These are phyloP conservation scores for Conus betulinus DNA, from an alignment of 1,140 invertebrate genomes.

Conservation along the genomic window DNA sequence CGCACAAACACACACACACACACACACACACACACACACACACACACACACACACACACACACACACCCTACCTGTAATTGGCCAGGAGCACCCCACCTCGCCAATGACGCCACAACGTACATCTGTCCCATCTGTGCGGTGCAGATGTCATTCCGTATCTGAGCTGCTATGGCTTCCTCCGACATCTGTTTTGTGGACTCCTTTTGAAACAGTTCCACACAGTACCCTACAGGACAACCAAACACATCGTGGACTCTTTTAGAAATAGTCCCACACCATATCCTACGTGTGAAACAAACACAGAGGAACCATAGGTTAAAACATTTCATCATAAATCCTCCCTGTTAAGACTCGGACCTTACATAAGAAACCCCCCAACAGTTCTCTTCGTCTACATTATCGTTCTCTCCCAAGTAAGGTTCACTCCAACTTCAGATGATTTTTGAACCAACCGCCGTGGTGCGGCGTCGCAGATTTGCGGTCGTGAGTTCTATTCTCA, in stretches of 20 bases:
- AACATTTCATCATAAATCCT: no score
- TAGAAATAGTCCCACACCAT: constrained; percentile 80
- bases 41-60: neutral
- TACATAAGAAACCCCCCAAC: no score
- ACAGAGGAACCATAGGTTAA: no score
- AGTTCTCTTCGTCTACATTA: no score
- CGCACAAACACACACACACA: neutral
- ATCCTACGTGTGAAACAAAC: constrained; percentile 72
- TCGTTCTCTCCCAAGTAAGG: no score
- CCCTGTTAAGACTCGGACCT: no score
- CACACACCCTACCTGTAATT: constrained; percentile 79
- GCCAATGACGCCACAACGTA: constrained; percentile 89
- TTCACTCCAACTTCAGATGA: no score
- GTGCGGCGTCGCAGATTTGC: no score
- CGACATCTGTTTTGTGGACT: constrained; percentile 69
- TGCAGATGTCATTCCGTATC: constrained; percentile 81
- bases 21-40: neutral
- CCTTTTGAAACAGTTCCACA: constrained; percentile 77
- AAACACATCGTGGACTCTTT: constrained; percentile 58
- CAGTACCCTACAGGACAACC: constrained; percentile 77
- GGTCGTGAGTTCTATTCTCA: no score
- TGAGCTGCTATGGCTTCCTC: constrained; percentile 80
- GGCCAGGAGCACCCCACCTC: constrained; percentile 90
- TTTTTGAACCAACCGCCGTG: no score
- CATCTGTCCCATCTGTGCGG: constrained; percentile 78